These are phyloP conservation scores for Apotomis betuletana DNA, from an alignment of 2,888 invertebrate species.

Conservation along the genomic window DNA sequence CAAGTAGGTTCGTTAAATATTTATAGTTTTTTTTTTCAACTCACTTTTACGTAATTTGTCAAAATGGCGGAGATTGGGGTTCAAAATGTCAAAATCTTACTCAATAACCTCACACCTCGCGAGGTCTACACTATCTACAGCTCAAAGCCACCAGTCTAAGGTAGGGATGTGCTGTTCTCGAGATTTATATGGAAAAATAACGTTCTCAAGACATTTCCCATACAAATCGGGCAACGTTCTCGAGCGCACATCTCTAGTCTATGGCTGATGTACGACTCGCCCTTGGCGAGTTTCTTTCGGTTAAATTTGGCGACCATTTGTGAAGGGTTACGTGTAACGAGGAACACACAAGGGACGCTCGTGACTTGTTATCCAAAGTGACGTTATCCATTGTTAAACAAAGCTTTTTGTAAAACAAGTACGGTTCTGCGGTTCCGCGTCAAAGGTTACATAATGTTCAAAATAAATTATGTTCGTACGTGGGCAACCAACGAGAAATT, in stretches of 20 bases:
- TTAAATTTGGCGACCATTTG: not conserved
- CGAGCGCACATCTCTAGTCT: not conserved
- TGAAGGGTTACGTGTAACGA: not conserved
- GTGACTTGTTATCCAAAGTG: slow-evolving; percentile 1
- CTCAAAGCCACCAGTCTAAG: too few relatives aligned
- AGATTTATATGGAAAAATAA: too few relatives aligned
- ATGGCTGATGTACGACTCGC: not conserved
- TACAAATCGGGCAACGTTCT: too few relatives aligned
- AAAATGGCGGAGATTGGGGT: too few relatives aligned
- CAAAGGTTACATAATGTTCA: not conserved
- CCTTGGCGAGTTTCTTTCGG: not conserved
- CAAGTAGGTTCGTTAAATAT: too few relatives aligned
- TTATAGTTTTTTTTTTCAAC: too few relatives aligned
- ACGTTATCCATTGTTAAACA: slow-evolving; percentile 2
- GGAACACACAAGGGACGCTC: not conserved
- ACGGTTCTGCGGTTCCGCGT: not conserved
- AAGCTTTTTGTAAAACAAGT: not conserved
- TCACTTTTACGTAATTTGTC: too few relatives aligned
- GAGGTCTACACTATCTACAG: too few relatives aligned
- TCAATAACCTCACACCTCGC: too few relatives aligned
- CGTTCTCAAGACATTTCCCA: too few relatives aligned
- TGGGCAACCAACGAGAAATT: not conserved
- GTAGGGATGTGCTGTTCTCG: too few relatives aligned
- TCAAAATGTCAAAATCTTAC: too few relatives aligned
- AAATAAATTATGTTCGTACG: not conserved